phyloP scores from a whole-genome alignment of 2,888 invertebrate species.

The Rugalucina vietnamica region DNA sequence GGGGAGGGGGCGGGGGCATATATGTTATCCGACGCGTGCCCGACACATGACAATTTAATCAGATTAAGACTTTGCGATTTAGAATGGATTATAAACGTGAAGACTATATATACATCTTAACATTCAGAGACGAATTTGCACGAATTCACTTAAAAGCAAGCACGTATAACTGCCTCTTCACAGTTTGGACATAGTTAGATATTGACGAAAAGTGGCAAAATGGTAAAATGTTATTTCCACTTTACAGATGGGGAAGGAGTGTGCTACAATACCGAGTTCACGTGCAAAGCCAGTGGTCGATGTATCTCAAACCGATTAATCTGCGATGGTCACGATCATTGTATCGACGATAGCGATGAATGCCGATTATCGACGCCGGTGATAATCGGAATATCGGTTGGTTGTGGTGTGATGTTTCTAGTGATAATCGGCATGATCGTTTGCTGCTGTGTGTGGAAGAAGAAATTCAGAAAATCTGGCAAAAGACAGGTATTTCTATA shows the following conservation, averaged over 20 bases:
- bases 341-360: constrained; percentile 49
- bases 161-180: too few species aligned
- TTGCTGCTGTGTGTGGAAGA: constrained; percentile 22
- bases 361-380: constrained; percentile 40
- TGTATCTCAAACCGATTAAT: constrained; percentile 45
- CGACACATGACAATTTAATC: too few species aligned
- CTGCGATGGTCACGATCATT: constrained; percentile 43
- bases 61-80: too few species aligned
- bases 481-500: not conserved
- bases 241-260: constrained; percentile 9
- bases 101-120: too few species aligned
- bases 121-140: too few species aligned
- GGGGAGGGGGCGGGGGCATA: too few species aligned
- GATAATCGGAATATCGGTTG: constrained; percentile 50
- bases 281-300: constrained; percentile 33
- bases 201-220: too few species aligned
- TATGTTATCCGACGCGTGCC: too few species aligned
- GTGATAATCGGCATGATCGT: constrained; percentile 28
- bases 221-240: not conserved
- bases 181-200: too few species aligned
- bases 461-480: not conserved
- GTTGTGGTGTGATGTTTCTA: constrained; percentile 29
- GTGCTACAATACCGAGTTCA: constrained; percentile 44
- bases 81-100: too few species aligned
- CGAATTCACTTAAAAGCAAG: too few species aligned